Base-by-base conservation (phyloP, 64 coral and sea anemone species). In the Orbicella faveolata region DNA sequence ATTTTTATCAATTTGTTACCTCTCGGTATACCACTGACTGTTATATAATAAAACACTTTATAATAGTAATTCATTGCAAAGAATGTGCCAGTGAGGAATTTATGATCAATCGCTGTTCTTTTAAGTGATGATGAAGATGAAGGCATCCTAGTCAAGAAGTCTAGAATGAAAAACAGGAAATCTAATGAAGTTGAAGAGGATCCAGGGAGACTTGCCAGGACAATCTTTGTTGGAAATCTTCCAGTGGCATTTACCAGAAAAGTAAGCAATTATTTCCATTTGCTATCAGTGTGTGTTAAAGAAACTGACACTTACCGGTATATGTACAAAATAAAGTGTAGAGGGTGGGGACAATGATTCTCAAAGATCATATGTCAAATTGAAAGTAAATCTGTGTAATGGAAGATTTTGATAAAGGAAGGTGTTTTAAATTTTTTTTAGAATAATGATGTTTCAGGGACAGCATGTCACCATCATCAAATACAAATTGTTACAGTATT, bases 171-270 rank as follows among this genome's bases (percentile, higher is more conserved):
- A 62, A 80, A 64, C 62, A 91, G 64, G 26, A 75, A 87, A 34
- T 89, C 89, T 75, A 53, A 34, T 39, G 63, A 90, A 63, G 26
- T 25, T 36, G 75, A 84, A 7, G 91, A 95, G 23, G 83, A 94
- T 89, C 94, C 83, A 19, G 94, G 95, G 55, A 93, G 91, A 91
- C 73, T 95, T 34, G 93, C 81, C 34, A 95, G 94, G 76, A 98
- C 96, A 18, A 67, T 98, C 9, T 98, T 98, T 95, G 91, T 98
- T 84, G 96, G 96, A 37, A 98, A 95, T 88, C 81, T 98, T 33
- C 94, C 96, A 4, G 63, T 90, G 2, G 63, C 93, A 85, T 83
- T 95, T 51, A 93, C 88, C 36, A 91, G 77, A 77, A 98, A 95
- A 90, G 96, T 95, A 12, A 90, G 36, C 19, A 20, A 53, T 57